Conservation (phyloP, 35 echinoderm and acorn worm species). For the Patiria miniata region DNA sequence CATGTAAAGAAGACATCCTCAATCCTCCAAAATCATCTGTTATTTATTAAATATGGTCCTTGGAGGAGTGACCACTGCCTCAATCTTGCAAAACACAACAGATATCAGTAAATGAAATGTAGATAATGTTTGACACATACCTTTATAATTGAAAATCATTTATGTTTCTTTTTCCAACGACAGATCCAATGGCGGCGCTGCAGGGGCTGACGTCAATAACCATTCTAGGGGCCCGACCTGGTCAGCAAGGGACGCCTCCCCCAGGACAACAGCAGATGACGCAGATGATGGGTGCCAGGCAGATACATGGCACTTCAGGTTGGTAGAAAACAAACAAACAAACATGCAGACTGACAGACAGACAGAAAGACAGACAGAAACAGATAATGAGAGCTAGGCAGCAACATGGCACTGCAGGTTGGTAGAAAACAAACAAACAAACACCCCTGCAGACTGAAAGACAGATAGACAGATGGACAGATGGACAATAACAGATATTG, state of each 20-base stretch:
- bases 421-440: neutral
- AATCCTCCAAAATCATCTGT: no score
- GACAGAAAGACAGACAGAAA: neutral
- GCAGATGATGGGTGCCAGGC: conserved; percentile 10
- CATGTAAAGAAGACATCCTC: no score
- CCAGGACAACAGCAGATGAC: conserved; percentile 40
- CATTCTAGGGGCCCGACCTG: neutral
- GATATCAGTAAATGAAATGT: no score
- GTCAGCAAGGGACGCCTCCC: conserved; percentile 30
- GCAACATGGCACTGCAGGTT: neutral
- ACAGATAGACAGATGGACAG: neutral
- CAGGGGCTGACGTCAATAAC: conserved; percentile 43
- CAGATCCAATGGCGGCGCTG: conserved; percentile 59
- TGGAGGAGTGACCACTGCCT: no score
- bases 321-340: neutral
- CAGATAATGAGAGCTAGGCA: conserved; percentile 1
- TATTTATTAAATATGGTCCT: no score
- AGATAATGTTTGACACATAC: no score
- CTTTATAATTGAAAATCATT: neutral
- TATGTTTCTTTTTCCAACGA: neutral
- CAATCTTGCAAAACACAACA: no score
- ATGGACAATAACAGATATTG: no score
- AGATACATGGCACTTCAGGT: neutral
- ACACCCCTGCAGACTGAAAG: neutral
- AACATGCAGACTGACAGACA: neutral